A percentile compares a stretch with the other conserved stretches of the same genome.
These are phyloP conservation scores for Tragopan temminckii DNA, from an alignment of 2,797 vertebrate genomes.

Conservation along the genomic window DNA sequence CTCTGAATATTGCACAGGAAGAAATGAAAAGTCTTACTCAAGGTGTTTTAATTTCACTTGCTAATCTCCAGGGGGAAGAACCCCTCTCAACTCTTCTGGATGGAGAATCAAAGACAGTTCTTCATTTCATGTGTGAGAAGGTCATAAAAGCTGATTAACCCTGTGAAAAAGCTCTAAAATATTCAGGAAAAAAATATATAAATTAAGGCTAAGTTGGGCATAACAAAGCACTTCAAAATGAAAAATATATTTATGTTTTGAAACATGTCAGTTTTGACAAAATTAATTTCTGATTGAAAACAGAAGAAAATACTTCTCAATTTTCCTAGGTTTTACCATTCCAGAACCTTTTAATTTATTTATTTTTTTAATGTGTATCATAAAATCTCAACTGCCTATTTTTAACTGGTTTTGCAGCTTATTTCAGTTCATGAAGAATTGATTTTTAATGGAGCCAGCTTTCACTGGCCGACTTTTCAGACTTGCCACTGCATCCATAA, in stretches of 20 bases:
- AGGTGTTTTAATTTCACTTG: slow-evolving; percentile 32
- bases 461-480: background rate
- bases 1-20: slow-evolving; percentile 30
- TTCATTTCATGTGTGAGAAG: background rate
- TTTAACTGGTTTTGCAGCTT: background rate
- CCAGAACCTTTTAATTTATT: background rate
- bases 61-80: background rate
- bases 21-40: slow-evolving; percentile 16
- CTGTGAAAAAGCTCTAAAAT: background rate
- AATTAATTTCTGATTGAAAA: background rate
- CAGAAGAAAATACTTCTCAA: background rate
- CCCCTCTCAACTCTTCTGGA: background rate
- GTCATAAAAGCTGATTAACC: slow-evolving; percentile 18
- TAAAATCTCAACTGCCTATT: background rate
- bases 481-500: background rate
- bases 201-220: background rate
- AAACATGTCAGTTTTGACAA: background rate
- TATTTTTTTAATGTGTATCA: rapidly evolving
- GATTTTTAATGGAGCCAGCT: background rate
- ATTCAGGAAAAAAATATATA: background rate
- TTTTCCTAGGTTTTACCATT: background rate
- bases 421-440: background rate
- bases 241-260: background rate
- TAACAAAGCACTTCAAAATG: background rate
- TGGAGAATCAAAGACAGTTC: background rate